These are phyloP conservation scores for Cheilosia scutellata DNA, from an alignment of 2,888 invertebrate genomes.

Conservation along the genomic window DNA sequence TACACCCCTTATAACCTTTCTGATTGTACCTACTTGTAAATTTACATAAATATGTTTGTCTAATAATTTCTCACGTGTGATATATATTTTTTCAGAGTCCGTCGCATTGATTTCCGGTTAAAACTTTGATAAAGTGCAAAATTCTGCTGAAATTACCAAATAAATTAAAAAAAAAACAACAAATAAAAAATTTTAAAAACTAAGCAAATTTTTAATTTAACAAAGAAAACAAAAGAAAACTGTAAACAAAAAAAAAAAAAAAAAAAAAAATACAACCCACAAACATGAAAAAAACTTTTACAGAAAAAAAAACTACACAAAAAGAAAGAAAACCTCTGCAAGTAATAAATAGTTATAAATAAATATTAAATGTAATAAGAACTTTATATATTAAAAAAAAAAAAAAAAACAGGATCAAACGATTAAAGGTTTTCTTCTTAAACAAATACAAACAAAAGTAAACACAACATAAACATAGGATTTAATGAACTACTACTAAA, in stretches of 20 bases:
- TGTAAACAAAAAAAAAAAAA: slow-evolving; percentile 53
- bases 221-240: slow-evolving; percentile 67
- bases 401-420: slow-evolving; percentile 46
- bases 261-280: slow-evolving; percentile 1
- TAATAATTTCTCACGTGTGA: slow-evolving; percentile 51
- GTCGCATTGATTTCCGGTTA: slow-evolving; percentile 82
- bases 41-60: slow-evolving; percentile 16
- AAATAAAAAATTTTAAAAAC: slow-evolving; percentile 62
- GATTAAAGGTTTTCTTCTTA: slow-evolving; percentile 55
- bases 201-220: slow-evolving; percentile 75
- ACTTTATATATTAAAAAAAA: slow-evolving; percentile 44
- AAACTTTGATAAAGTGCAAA: slow-evolving; percentile 82
- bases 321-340: slow-evolving; percentile 46
- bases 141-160: slow-evolving; percentile 79
- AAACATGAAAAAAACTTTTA: slow-evolving; percentile 44
- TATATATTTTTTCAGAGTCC: slow-evolving; percentile 80
- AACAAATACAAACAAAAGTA: slow-evolving; percentile 35
- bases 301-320: slow-evolving; percentile 55
- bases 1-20: too few relatives aligned
- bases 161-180: slow-evolving; percentile 75
- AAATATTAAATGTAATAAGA: slow-evolving; percentile 64
- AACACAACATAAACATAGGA: slow-evolving; percentile 63
- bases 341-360: slow-evolving; percentile 60
- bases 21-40: background rate
- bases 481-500: slow-evolving; percentile 63